Evolutionary conservation across 2,888 invertebrate genomes (phyloP), one percentile per base, ranked within the genome.

Genomic region (Nowickia ferox): DNA sequence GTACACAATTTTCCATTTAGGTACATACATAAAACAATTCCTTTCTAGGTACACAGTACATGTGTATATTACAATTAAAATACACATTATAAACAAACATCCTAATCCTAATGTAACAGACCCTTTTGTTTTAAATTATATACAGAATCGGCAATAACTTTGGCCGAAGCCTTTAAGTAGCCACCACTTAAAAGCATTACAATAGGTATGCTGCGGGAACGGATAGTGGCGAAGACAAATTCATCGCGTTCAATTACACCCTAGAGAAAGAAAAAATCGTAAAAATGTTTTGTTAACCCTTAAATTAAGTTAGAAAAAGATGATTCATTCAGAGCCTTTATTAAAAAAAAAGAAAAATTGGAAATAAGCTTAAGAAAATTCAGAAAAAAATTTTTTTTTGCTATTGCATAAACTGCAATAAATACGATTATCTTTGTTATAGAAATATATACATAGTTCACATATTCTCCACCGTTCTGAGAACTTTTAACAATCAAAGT

Each of bases 181-280:
- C 98, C 98, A 0, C 98, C 98, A 89, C 97, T 97, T 0, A 97
- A 96, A 22, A 97, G 92, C 97, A 97, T 97, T 15, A 97, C 95
- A 57, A 97, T 95, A 0, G 97, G 97, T 82, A 97, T 95, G 44
- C 94, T 92, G 19, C 94, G 92, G 9, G 94, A 89, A 59, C 94
- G 94, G 77, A 96, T 96, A 87, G 95, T 94, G 87, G 94, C 93
- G 90, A 98, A 98, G 0, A 98, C 97, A 61, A 97, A 94, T 92
- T 97, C 96, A 91, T 98, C 98, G 61, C 98, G 94, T 90, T 95
- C 94, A 79, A 97, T 95, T 42, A 98, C 96, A n/a, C 97, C 98
- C 96, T 97, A 93, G 4, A 57, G 46, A 76, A 74, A 65, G 44
- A 57, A 38, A n/a, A 40, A 13, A 30, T 30, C 30, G 6, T 30